Conservation (phyloP, 2,797 vertebrate species). For the Channa striata region DNA sequence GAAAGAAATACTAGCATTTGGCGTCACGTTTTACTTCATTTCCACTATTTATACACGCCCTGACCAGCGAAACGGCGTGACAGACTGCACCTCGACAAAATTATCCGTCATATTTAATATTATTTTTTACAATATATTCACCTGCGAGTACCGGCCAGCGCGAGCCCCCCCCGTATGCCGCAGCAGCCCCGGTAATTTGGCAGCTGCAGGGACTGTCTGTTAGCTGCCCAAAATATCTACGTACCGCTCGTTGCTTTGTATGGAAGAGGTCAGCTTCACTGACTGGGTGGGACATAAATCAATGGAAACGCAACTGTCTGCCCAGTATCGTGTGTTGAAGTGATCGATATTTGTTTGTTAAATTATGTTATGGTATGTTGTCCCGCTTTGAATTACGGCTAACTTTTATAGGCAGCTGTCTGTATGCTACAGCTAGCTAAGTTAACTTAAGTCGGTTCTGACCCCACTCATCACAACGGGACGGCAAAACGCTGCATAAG, state of each 20-base stretch:
- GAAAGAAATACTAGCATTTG: slow-evolving; percentile 35
- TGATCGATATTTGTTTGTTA: not conserved
- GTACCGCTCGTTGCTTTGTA: slow-evolving; percentile 62
- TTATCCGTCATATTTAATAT: rapidly evolving
- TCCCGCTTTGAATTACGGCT: not conserved
- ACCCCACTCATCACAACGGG: not conserved
- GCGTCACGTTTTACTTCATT: not conserved
- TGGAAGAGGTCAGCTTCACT: slow-evolving; percentile 61
- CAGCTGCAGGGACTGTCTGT: slow-evolving; percentile 20
- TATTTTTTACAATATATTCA: rapidly evolving
- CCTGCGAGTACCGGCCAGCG: slow-evolving; percentile 7
- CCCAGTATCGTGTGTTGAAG: not conserved
- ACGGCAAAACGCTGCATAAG: not conserved
- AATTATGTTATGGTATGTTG: not conserved
- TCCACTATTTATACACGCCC: rapidly evolving
- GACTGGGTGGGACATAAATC: slow-evolving; percentile 40
- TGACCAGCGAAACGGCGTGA: rapidly evolving
- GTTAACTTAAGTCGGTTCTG: slow-evolving; percentile 41
- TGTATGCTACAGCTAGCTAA: slow-evolving; percentile 42
- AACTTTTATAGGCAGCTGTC: not conserved
- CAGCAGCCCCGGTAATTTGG: slow-evolving; percentile 20
- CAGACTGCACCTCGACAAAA: rapidly evolving
- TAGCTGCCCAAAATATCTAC: slow-evolving; percentile 57
- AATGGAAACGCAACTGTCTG: slow-evolving; percentile 4
- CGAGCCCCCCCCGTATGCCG: slow-evolving; percentile 4